Evolutionary conservation across 2,888 invertebrate species (phyloP).

Genomic region (Lasioglossum zephyrum): DNA sequence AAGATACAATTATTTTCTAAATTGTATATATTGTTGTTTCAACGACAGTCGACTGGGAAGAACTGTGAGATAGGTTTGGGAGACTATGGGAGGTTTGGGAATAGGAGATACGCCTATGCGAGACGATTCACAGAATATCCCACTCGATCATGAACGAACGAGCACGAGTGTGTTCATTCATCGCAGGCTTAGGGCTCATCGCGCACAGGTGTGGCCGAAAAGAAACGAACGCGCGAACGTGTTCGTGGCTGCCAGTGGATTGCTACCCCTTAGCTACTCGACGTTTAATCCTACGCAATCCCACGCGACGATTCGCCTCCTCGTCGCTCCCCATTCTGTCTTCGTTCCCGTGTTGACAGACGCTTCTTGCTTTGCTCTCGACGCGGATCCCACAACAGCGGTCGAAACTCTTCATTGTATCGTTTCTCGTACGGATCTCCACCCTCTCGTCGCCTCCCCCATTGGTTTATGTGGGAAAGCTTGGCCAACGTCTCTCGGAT

Average conservation of each 20-base stretch:
- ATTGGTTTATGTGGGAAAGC: slow-evolving; percentile 64
- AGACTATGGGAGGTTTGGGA: not conserved
- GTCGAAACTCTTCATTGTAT: slow-evolving; percentile 67
- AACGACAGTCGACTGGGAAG: not conserved
- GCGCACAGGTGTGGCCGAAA: slow-evolving; percentile 37
- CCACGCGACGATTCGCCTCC: slow-evolving; percentile 49
- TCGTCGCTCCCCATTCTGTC: slow-evolving; percentile 20
- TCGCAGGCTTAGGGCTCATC: slow-evolving; percentile 52
- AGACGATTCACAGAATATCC: slow-evolving; percentile 1
- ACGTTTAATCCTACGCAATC: slow-evolving; percentile 71
- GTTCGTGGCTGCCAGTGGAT: slow-evolving; percentile 44
- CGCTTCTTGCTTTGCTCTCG: slow-evolving; percentile 40
- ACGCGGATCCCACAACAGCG: slow-evolving; percentile 64
- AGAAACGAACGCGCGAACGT: slow-evolving; percentile 43
- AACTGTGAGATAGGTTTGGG: not conserved
- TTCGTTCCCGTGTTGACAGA: slow-evolving; percentile 33
- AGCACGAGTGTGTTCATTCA: slow-evolving; percentile 48
- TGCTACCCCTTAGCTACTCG: slow-evolving; percentile 62
- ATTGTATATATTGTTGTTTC: too few species aligned
- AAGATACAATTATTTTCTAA: too few species aligned
- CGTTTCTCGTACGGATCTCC: slow-evolving; percentile 49
- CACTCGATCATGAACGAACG: slow-evolving; percentile 16
- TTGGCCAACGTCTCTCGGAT: slow-evolving; percentile 46
- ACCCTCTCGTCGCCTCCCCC: slow-evolving; percentile 51
- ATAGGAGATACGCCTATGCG: not conserved